Base-by-base conservation (phyloP, 2,888 invertebrate species). In the Synanthedon formicaeformis region DNA sequence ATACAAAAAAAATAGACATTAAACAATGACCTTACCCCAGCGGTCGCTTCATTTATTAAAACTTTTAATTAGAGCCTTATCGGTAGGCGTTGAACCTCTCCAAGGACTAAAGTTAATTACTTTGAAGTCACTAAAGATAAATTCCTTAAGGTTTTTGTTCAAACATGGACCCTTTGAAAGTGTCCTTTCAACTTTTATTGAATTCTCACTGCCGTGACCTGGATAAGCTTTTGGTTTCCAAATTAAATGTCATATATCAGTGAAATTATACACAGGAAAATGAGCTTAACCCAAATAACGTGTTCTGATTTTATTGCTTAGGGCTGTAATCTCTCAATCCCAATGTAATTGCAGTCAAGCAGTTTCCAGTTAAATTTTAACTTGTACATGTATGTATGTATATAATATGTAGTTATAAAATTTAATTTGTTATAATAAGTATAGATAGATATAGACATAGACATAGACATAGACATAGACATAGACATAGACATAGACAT, bases 41-140 rank as follows among this genome's bases (percentile, higher is more conserved):
- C 34, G 34, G 34, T 8, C 34, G 34, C 45, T 45, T 12, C 45
- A 45, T 45, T 51, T 56, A 62, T 54, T 54, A 41, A 60, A 55
- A 64, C 50, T 65, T 65, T 65, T 64, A 64, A 65, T 64, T 64
- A 65, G 62, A 54, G 50, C 56, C 54, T 58, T 65, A 65, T 62
- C 62, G 51, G 54, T 50, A 50, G 50, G 40, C 52, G 52, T 45
- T 11, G 16, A 45, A 14, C 23, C n/a, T 45, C 45, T 45, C 45
- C 45, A 45, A 45, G 41, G 34, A 45, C 14, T 27, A 48, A 48
- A 41, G 34, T 41, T 13, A 45, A 27, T 45, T 41, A 51, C 41
- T 51, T 51, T 51, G 3, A n/a, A n/a, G 51, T 51, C 51, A 51
- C 41, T 45, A 41, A 51, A 51, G 51, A 41, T 41, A 51, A 51